Base-by-base conservation (phyloP, 2,888 invertebrate species). In the Sesamia inferens region DNA sequence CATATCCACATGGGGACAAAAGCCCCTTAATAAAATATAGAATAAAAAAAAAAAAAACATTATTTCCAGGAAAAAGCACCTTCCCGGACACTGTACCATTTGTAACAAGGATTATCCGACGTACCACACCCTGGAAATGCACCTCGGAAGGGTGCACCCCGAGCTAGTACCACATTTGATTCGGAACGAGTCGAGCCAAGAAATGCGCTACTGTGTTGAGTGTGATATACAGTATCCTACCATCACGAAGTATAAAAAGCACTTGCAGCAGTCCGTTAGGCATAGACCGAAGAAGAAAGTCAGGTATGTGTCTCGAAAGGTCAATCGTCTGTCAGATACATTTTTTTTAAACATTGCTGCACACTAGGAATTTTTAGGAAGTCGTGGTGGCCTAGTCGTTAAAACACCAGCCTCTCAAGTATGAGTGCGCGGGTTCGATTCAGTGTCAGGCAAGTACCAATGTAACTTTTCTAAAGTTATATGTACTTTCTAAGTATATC, bases 181-280 rank as follows among this genome's bases (percentile, higher is more conserved):
- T 0, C 11, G 7, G 4, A 51, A 39, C 2, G 82, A 84, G 14
- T 55, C 64, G 0, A 62, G 54, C 16, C 82, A 87, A 1, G 93
- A 94, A 57, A 68, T 90, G 13, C 88, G 91, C 0, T 94, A 94
- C 74, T 94, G 95, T 62, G 94, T 94, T 0, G 95, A 94, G 69
- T 95, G 95, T 31, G 91, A 94, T 64, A 88, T 87, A 4, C 92
- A 91, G 51, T 95, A 90, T 71, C 62, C 80, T 0, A 91, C 90
- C 16, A 74, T 90, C 0, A 83, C 85, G 54, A 89, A 90, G 16
- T 94, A 93, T 71, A 88, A 85, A 54, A 82, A 87, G 0, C 95
- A 94, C 72, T 74, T 95, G 5, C 84, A 87, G 4, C 89, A 89
- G 0, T 90, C 93, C 0, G 87, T 84, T 0, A 87, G 84, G 39